A percentile compares a stretch with the other conserved stretches of the same genome.
phyloP scores from a whole-genome alignment of 1,140 invertebrate species.

The Drosophila gunungcola region DNA sequence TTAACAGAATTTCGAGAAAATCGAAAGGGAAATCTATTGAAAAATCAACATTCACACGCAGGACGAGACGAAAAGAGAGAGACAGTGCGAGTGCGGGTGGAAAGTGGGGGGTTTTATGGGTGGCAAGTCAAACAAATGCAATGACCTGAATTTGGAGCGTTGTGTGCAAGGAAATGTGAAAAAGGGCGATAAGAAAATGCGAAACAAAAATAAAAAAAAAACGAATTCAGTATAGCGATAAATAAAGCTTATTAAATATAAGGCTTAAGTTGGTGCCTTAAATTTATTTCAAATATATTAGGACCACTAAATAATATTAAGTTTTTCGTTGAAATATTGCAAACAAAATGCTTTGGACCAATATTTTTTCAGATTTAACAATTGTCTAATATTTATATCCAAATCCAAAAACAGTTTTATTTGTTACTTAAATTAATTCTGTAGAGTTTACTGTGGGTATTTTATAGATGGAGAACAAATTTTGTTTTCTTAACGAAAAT shows the following conservation, averaged over 20 bases:
- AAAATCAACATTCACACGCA: slow-evolving; percentile 45
- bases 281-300: too few relatives aligned
- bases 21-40: slow-evolving; percentile 62
- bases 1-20: slow-evolving; percentile 12
- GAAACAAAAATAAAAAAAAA: slow-evolving; percentile 1
- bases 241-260: not conserved
- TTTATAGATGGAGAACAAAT: too few relatives aligned
- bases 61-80: slow-evolving; percentile 4
- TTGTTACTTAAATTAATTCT: too few relatives aligned
- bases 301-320: too few relatives aligned
- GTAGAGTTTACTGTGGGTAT: too few relatives aligned
- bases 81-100: slow-evolving; percentile 15
- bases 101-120: not conserved
- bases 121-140: slow-evolving; percentile 64
- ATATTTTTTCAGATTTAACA: too few relatives aligned
- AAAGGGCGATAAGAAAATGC: slow-evolving; percentile 44
- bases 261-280: too few relatives aligned
- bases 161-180: slow-evolving; percentile 54
- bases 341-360: too few relatives aligned
- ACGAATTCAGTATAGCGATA: not conserved
- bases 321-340: too few relatives aligned
- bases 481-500: too few relatives aligned
- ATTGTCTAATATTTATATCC: too few relatives aligned
- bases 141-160: slow-evolving; percentile 72
- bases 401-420: too few relatives aligned